phyloP scores from a whole-genome alignment of 2,888 invertebrate species.

The Azorinus chamasolen region DNA sequence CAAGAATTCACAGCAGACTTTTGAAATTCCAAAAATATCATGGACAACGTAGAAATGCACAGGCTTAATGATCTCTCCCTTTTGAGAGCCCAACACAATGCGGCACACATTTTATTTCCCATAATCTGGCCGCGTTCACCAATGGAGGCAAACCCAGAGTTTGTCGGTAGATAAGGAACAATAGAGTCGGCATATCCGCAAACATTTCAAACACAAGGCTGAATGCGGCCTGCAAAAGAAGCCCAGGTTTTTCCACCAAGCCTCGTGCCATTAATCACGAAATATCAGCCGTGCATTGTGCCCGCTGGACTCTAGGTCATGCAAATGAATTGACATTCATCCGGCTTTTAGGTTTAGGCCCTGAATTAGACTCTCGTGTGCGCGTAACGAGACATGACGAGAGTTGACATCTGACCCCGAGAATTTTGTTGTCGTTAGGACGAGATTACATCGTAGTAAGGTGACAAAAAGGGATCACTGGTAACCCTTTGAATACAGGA shows the following conservation, averaged over 20 bases:
- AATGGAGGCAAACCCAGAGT: no score
- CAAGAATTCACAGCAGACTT: no score
- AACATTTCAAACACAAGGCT: conserved; percentile 21
- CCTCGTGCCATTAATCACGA: conserved; percentile 41
- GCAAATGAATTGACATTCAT: conserved; percentile 45
- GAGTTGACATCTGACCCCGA: conserved; percentile 43
- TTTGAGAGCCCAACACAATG: no score
- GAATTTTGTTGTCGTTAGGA: conserved; percentile 6
- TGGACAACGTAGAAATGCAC: no score
- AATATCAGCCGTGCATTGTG: conserved; percentile 42
- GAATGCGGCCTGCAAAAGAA: conserved; percentile 37
- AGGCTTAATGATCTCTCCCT: no score
- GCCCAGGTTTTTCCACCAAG: conserved; percentile 35
- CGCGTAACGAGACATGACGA: conserved; percentile 36
- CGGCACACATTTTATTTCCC: no score
- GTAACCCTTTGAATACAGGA: no score
- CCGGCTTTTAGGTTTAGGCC: conserved; percentile 41
- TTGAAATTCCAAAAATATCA: no score
- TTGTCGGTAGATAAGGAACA: conserved; percentile 36
- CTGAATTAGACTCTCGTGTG: conserved; percentile 32
- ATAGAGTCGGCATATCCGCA: conserved; percentile 28
- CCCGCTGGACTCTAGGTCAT: conserved; percentile 37
- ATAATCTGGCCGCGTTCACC: conserved; percentile 5
- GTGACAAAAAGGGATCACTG: not conserved
- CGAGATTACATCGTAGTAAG: not conserved